These are phyloP conservation scores for Rhabdomys dilectus DNA, from an alignment of 2,113 vertebrate genomes.

Conservation along the genomic window DNA sequence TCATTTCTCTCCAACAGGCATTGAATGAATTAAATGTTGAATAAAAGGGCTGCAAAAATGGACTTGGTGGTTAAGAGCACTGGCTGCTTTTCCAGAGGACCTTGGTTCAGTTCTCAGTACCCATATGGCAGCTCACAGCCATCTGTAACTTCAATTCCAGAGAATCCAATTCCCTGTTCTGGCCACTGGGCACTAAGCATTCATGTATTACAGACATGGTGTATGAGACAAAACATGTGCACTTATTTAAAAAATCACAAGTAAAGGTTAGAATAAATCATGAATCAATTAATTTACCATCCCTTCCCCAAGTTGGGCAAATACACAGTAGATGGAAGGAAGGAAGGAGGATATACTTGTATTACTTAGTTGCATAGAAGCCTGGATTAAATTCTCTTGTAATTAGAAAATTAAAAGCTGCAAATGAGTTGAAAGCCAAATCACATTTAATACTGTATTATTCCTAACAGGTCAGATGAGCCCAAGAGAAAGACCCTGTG, in stretches of 20 bases:
- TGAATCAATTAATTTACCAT: neutral
- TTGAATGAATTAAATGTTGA: neutral
- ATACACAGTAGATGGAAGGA: neutral
- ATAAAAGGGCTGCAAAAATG: neutral
- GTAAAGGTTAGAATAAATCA: neutral
- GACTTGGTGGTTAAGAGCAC: neutral
- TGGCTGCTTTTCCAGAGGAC: neutral
- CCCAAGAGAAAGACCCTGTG: neutral
- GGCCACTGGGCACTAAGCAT: neutral
- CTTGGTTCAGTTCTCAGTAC: neutral
- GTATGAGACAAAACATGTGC: neutral
- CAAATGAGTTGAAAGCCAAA: constrained; percentile 23
- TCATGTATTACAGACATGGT: neutral
- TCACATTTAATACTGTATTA: neutral
- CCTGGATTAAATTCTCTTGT: neutral
- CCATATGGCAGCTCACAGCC: neutral
- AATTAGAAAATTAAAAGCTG: neutral
- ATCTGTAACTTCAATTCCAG: neutral
- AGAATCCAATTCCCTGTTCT: neutral
- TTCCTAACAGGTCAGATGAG: neutral
- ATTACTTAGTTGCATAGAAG: neutral
- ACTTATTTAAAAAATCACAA: neutral
- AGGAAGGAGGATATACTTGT: neutral
- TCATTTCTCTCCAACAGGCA: neutral
- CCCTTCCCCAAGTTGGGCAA: accelerated